Evolutionary conservation across 2,113 vertebrate species (phyloP), one percentile per base, ranked within the genome.

Genomic region (Neotragus moschatus): DNA sequence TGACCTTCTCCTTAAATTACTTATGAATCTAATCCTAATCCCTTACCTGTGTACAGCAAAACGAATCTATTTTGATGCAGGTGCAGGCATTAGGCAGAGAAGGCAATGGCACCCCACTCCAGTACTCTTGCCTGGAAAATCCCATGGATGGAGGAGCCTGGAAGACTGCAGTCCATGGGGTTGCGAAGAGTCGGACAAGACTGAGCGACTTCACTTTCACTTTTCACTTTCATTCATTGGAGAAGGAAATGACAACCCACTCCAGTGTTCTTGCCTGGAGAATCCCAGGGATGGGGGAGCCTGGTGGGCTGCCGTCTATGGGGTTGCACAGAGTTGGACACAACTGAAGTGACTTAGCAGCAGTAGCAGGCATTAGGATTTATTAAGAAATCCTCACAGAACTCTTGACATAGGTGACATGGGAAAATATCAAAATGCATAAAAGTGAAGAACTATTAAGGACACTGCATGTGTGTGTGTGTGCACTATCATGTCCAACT

Each of bases 1-100:
- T 84, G 60, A 87, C 26, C 13, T 73, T n/a, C 36, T 81, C 88
- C 96, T 94, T 92, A 96, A 92, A 79, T 4, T 88, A 47, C 21
- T 84, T 49, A 55, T 33, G 16, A 96, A 90, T 49, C 15, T 61
- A 75, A 66, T 88, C 39, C 70, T 43, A 75, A 75, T 95, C 55
- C 49, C 25, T 93, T 80, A 90, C 8, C 36, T 85, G 13, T 56
- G 61, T 55, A n/a, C 4, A 63, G 15, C 70, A 91, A 95, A 91
- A 56, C 53, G 5, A 92, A 70, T n/a, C 33, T 80, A 92, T 90
- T 96, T 73, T 95, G 19, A 39, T 82, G 61, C 25, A 90, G 4
- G 10, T 66, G 6, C 12, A 84, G 63, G 17, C 43, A 73, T 70
- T 43, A 91, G 21, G 81, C 14, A 3, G 28, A 61, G 28, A 61